Conservation (phyloP, 2,888 invertebrate species). For the Neoscelio sp. region DNA sequence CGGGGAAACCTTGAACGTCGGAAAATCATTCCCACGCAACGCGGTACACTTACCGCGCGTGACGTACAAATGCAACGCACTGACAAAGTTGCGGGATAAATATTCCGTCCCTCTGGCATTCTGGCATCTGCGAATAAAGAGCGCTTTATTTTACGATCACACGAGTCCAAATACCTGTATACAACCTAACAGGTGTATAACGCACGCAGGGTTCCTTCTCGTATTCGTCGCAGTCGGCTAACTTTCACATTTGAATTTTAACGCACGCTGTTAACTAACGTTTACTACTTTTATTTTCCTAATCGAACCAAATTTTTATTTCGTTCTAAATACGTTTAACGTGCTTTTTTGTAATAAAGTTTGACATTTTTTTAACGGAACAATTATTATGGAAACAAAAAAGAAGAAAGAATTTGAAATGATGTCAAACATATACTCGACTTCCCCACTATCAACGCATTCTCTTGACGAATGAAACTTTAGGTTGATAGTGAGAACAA, state of each 20-base stretch:
- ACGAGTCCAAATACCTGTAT: conserved; percentile 50
- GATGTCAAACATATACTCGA: too few species aligned
- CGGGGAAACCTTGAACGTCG: conserved; percentile 46
- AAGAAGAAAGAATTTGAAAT: too few species aligned
- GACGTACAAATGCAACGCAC: conserved; percentile 33
- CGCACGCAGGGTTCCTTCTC: conserved; percentile 46
- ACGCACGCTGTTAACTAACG: conserved; percentile 7
- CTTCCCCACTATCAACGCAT: too few species aligned
- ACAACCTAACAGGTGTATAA: conserved; percentile 59
- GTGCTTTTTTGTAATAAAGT: too few species aligned
- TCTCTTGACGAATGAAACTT: too few species aligned
- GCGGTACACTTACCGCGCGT: conserved; percentile 37
- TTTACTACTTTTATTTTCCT: too few species aligned
- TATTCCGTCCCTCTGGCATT: conserved; percentile 36
- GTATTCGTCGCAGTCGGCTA: conserved; percentile 53
- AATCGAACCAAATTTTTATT: too few species aligned
- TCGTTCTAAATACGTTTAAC: too few species aligned
- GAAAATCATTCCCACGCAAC: conserved; percentile 37
- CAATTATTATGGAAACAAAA: too few species aligned
- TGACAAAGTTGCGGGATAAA: conserved; percentile 55
- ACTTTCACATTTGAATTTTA: conserved; percentile 61
- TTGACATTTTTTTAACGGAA: too few species aligned
- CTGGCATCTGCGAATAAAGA: conserved; percentile 59
- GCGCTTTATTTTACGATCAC: conserved; percentile 60
- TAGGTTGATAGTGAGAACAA: too few species aligned